Conservation (phyloP, 2,888 invertebrate species). For the Macaria notata region DNA sequence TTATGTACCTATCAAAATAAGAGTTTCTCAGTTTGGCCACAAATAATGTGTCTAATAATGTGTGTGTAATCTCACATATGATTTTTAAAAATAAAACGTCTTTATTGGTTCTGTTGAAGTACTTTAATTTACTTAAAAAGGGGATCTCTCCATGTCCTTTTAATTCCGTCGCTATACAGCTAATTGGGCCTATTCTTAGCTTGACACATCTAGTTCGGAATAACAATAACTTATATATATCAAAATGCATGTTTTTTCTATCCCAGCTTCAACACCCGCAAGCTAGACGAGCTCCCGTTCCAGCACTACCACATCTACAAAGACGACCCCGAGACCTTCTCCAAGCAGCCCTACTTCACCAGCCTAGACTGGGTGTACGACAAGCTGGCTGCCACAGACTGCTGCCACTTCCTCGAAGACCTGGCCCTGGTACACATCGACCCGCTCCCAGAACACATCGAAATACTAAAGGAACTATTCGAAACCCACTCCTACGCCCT, state of each 20-base stretch:
- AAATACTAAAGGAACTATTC: constrained; percentile 85
- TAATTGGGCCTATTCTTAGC: too few species aligned
- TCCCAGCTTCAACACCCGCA: constrained; percentile 89
- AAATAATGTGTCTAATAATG: too few species aligned
- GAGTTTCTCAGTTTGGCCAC: too few species aligned
- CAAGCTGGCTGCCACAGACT: constrained; percentile 89
- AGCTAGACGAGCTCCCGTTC: constrained; percentile 91
- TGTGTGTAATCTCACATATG: too few species aligned
- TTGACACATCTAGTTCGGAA: too few species aligned
- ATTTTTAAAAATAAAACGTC: too few species aligned
- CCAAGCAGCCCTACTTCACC: constrained; percentile 87
- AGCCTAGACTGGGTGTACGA: constrained; percentile 90
- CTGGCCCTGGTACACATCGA: constrained; percentile 81
- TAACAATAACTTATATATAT: too few species aligned
- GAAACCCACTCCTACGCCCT: constrained; percentile 87
- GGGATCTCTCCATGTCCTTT: too few species aligned
- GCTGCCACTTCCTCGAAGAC: constrained; percentile 90
- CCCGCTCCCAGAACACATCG: constrained; percentile 76
- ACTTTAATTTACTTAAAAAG: too few species aligned
- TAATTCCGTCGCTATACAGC: too few species aligned
- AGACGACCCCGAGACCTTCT: constrained; percentile 80
- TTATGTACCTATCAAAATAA: too few species aligned
- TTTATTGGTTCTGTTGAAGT: too few species aligned
- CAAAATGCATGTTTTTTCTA: background rate
- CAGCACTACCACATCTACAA: constrained; percentile 85